Evolutionary conservation across 2,888 invertebrate genomes (phyloP).

Genomic region (Uropetala carovei): DNA sequence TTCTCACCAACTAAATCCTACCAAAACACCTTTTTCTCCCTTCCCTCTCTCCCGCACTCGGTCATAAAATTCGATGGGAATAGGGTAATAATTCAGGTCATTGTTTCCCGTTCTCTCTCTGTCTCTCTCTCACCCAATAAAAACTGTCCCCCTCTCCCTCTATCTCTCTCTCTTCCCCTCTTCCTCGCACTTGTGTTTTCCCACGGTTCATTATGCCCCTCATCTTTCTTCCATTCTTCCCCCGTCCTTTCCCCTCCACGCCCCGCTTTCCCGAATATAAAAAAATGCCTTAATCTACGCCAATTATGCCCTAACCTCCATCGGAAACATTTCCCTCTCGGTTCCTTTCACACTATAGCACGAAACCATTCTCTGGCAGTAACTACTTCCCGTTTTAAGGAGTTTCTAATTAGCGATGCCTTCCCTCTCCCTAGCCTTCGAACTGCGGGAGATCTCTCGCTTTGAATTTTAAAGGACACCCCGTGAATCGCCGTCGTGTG

Average conservation of each 20-base stretch:
- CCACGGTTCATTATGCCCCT: conserved; percentile 12
- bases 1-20: conserved; percentile 11
- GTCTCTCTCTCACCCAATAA: neutral
- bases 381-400: neutral
- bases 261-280: neutral
- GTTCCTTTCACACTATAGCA: neutral
- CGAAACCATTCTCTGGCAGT: neutral
- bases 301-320: neutral
- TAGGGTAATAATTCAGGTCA: conserved; percentile 28
- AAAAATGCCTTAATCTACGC: conserved; percentile 20
- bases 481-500: neutral
- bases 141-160: neutral
- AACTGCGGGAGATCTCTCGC: too few relatives aligned
- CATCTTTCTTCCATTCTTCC: neutral
- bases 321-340: conserved; percentile 12
- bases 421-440: neutral
- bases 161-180: too few relatives aligned
- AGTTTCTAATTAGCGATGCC: conserved; percentile 20
- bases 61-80: conserved; percentile 7
- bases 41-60: neutral
- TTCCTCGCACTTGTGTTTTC: neutral
- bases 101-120: neutral
- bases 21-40: neutral
- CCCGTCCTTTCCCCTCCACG: neutral
- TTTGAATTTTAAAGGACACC: neutral